These are phyloP conservation scores for Miichthys miiuy DNA, from an alignment of 2,797 vertebrate genomes.

Conservation along the genomic window DNA sequence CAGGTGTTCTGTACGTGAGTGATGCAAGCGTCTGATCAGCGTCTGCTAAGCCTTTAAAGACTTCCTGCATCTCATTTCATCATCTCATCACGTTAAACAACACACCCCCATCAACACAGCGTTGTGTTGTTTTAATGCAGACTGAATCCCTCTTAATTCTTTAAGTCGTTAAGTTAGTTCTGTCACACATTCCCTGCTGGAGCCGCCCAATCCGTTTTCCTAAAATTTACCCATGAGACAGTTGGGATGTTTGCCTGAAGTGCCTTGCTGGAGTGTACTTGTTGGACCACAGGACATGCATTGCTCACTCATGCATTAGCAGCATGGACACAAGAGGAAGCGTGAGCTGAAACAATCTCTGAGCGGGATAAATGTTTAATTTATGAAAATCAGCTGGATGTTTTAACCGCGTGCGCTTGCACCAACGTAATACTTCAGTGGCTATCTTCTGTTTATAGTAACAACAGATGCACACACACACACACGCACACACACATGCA, in stretches of 20 bases:
- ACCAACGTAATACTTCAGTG: conserved; percentile 32
- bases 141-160: neutral
- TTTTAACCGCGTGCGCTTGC: conserved; percentile 30
- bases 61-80: no score
- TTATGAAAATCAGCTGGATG: conserved; percentile 47
- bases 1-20: neutral
- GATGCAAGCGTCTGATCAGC: neutral
- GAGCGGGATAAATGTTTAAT: conserved; percentile 40
- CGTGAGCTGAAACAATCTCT: conserved; percentile 5
- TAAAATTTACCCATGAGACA: neutral
- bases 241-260: neutral
- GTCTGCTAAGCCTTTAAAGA: neutral
- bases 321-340: neutral
- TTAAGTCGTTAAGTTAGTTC: neutral
- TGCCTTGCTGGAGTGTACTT: conserved; percentile 31
- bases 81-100: neutral
- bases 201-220: neutral
- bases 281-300: conserved; percentile 22
- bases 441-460: conserved; percentile 51
- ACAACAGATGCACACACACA: conserved; percentile 30
- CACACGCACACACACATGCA: conserved; percentile 18
- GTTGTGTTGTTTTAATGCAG: neutral
- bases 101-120: neutral
- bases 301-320: conserved; percentile 13
- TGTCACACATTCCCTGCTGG: neutral